Conservation (phyloP, 2,797 vertebrate species). For the Gallinago stenura region DNA sequence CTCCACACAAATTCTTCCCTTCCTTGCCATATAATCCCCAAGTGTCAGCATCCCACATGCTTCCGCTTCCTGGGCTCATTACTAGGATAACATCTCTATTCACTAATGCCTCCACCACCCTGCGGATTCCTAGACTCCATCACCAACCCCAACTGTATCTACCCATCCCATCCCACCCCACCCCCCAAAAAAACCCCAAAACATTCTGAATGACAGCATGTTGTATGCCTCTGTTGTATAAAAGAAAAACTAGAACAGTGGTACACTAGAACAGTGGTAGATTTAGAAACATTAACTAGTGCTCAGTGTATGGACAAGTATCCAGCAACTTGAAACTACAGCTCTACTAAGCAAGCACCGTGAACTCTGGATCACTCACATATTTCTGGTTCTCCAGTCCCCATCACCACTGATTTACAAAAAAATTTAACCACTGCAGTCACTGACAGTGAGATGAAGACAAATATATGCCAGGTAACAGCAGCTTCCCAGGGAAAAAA, state of each 20-base stretch:
- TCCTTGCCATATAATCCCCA: background rate
- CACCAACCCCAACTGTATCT: background rate
- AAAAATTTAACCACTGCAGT: background rate
- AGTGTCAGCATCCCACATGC: background rate
- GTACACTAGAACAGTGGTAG: background rate
- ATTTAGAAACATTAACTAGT: background rate
- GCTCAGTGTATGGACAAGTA: background rate
- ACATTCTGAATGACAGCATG: fast-evolving
- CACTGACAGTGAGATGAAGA: background rate
- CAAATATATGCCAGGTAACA: background rate
- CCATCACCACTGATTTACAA: background rate
- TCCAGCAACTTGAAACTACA: background rate
- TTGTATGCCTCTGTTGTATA: background rate
- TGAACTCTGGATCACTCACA: background rate
- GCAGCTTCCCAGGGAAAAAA: background rate
- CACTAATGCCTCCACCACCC: background rate
- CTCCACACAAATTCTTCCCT: background rate
- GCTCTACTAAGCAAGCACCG: background rate
- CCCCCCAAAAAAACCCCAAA: background rate
- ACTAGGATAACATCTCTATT: background rate
- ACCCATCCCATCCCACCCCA: background rate
- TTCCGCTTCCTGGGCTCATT: background rate
- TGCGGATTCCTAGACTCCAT: background rate
- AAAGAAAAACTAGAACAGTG: background rate
- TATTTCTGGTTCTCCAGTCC: background rate